Base-by-base conservation (phyloP, 92 coral and sea anemone species). In the Plumapathes pennacea region DNA sequence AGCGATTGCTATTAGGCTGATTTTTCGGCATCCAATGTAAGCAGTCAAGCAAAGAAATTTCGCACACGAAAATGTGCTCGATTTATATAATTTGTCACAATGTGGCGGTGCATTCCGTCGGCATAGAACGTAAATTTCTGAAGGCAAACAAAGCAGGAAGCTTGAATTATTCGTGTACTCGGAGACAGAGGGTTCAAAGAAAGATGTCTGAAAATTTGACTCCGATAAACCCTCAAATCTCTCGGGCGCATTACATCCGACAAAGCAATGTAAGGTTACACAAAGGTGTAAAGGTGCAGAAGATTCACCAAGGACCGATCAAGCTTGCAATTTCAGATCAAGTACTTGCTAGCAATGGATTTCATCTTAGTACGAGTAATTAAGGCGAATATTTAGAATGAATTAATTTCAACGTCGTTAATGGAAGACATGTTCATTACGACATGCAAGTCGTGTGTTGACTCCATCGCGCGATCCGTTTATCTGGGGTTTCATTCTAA, bases 341-440 rank as follows among this genome's bases (percentile, higher is more conserved):
- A 53, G 64, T 60, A 48, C 78, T 83, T 76, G 47, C 36, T 44
- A 72, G 74, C 57, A 12, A 71, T 76, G 86, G 84, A 76, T 77
- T 88, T 72, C 88, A 67, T 58, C 81, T 79, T 73, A 88, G 76
- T 82, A 59, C 50, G 57, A 77, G 78, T 80, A 88, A 88, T 88
- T 88, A 88, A 57, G 67, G 77, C 53, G 81, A 74, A 88, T 88
- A 88, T 88, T 88, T 88, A 88, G 86, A 63, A 77, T 84, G 90
- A 88, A 88, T 83, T 88, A 88, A 83, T 83, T 72, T 70, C 69
- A 64, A 69, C 81, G 81, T 82, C 71, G 89, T 72, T 85, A 88
- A 88, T 84, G 76, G 81, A 82, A 85, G 78, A 78, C 86, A 80
- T 74, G 78, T 83, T 81, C 71, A 83, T 73, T 88, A 83, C 87